Evolutionary conservation across 2,888 invertebrate genomes (phyloP).

Genomic region (Cephus pygmeus): DNA sequence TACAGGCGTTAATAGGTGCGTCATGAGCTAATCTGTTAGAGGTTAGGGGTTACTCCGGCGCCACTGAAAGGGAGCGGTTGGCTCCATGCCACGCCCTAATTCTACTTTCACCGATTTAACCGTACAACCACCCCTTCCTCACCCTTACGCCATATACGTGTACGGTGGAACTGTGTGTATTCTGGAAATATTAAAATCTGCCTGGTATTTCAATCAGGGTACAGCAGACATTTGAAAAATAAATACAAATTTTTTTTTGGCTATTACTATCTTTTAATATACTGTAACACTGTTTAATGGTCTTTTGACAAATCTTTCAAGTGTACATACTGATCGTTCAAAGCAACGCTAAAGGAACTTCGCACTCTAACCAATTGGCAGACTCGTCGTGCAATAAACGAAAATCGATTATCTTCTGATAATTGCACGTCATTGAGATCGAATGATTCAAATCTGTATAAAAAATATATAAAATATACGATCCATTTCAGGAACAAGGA

Average conservation of each 20-base stretch:
- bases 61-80: constrained; percentile 35
- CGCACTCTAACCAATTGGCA: background rate
- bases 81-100: constrained; percentile 48
- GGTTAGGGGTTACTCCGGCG: background rate
- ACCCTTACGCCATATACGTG: background rate
- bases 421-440: background rate
- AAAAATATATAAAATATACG: background rate
- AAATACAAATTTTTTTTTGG: background rate
- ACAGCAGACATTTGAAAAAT: background rate
- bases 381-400: background rate
- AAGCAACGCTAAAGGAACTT: background rate
- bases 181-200: background rate
- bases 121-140: background rate
- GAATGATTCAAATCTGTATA: background rate
- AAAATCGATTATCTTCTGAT: background rate
- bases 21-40: background rate
- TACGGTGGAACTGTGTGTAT: background rate
- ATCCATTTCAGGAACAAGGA: background rate
- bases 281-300: background rate
- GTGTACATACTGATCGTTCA: background rate
- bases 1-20: background rate
- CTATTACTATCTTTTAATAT: background rate
- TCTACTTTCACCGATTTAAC: constrained; percentile 17
- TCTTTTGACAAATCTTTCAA: background rate
- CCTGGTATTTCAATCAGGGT: background rate